phyloP scores from a whole-genome alignment of 2,797 vertebrate species.

The Nyctalus aviator region DNA sequence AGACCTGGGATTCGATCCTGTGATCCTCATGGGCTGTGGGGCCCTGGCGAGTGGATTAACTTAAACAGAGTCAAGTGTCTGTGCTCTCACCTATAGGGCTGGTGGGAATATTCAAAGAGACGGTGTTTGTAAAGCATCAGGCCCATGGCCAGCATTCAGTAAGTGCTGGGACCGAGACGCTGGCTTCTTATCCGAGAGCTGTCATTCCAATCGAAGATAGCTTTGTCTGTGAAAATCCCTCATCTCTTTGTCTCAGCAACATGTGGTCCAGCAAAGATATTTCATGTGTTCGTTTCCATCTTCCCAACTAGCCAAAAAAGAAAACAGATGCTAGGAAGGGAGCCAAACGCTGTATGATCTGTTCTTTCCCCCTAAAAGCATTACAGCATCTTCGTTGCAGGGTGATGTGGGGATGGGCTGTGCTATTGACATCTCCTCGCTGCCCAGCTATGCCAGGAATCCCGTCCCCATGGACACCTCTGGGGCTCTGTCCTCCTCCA shows the following conservation, averaged over 20 bases:
- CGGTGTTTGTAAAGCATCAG: rapidly evolving
- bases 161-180: not conserved
- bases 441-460: not conserved
- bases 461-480: not conserved
- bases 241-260: not conserved
- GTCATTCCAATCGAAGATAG: not conserved
- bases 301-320: constrained; percentile 42
- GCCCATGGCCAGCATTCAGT: rapidly evolving
- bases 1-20: too few species aligned
- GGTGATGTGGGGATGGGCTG: not conserved
- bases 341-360: not conserved
- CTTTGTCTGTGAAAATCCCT: not conserved
- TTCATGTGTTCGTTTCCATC: not conserved
- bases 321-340: constrained; percentile 69
- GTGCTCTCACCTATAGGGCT: not conserved
- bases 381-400: not conserved
- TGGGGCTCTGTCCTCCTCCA: not conserved
- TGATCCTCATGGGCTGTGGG: rapidly evolving
- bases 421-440: not conserved
- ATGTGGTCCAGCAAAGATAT: not conserved
- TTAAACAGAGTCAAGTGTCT: not conserved
- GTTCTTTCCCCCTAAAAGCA: not conserved
- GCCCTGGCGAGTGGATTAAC: not conserved
- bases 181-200: not conserved
- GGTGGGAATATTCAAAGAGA: not conserved